phyloP scores from a whole-genome alignment of 2,113 vertebrate species.

The Syngnathus scovelli region DNA sequence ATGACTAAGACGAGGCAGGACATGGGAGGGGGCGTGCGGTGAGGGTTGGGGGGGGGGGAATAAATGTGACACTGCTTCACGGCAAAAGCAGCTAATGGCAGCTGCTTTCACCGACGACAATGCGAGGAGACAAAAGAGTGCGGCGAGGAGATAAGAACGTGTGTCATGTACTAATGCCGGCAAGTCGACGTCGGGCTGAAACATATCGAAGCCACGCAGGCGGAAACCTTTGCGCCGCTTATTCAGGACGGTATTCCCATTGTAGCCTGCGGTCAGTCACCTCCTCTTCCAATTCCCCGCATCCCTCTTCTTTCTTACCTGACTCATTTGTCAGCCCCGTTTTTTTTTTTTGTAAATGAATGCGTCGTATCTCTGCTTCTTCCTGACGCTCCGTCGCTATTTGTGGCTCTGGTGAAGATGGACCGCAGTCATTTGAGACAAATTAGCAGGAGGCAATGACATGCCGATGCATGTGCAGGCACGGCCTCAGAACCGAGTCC shows the following conservation, averaged over 20 bases:
- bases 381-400: slow-evolving; percentile 22
- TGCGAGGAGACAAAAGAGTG: neutral
- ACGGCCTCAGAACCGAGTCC: neutral
- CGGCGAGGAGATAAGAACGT: slow-evolving; percentile 14
- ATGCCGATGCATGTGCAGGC: slow-evolving; percentile 14
- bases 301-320: slow-evolving; percentile 10
- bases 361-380: slow-evolving; percentile 24
- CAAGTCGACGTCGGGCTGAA: slow-evolving; percentile 11
- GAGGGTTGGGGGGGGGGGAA: neutral
- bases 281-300: slow-evolving; percentile 34
- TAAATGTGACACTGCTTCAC: neutral
- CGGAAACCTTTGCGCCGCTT: slow-evolving; percentile 20
- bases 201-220: slow-evolving; percentile 30
- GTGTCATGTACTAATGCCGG: slow-evolving; percentile 15
- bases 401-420: slow-evolving; percentile 48
- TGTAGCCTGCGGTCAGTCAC: slow-evolving; percentile 2
- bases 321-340: slow-evolving; percentile 24
- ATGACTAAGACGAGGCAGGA: slow-evolving; percentile 4
- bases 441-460: slow-evolving; percentile 34
- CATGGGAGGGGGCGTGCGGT: too few relatives aligned
- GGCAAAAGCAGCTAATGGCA: neutral
- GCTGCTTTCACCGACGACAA: neutral
- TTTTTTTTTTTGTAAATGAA: slow-evolving; percentile 34
- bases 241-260: slow-evolving; percentile 11
- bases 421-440: slow-evolving; percentile 54